Conservation (phyloP, 2,113 vertebrate genomes). For the Acrocephalus arundinaceus region DNA sequence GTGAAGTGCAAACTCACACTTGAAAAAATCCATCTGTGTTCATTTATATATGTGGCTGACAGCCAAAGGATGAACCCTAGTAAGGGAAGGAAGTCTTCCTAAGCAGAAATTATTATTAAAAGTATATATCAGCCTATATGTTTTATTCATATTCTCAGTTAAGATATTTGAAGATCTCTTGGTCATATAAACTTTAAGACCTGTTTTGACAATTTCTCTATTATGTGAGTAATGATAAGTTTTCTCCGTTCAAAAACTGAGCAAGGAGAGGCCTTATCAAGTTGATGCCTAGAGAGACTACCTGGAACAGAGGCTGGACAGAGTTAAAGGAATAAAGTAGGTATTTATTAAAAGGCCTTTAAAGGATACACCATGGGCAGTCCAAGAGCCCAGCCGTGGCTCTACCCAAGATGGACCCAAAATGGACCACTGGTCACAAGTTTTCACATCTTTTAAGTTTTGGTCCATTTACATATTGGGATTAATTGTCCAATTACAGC, state of each 20-base stretch:
- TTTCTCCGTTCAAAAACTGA: background rate
- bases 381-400: background rate
- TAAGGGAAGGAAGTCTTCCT: background rate
- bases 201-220: background rate
- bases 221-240: background rate
- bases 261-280: background rate
- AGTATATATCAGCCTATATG: accelerated
- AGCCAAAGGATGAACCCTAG: background rate
- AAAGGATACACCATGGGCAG: background rate
- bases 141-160: background rate
- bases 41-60: background rate
- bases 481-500: background rate
- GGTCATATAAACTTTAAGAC: background rate
- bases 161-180: background rate
- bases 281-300: background rate
- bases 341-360: background rate
- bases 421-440: background rate
- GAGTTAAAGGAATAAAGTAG: background rate
- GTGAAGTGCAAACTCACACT: background rate
- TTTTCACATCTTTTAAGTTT: background rate
- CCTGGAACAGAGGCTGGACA: background rate
- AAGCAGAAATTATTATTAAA: background rate
- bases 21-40: background rate
- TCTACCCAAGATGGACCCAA: background rate
- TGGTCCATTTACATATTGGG: background rate